phyloP scores from a whole-genome alignment of 1,140 invertebrate species.

The Pseudomyrmex sp. region DNA sequence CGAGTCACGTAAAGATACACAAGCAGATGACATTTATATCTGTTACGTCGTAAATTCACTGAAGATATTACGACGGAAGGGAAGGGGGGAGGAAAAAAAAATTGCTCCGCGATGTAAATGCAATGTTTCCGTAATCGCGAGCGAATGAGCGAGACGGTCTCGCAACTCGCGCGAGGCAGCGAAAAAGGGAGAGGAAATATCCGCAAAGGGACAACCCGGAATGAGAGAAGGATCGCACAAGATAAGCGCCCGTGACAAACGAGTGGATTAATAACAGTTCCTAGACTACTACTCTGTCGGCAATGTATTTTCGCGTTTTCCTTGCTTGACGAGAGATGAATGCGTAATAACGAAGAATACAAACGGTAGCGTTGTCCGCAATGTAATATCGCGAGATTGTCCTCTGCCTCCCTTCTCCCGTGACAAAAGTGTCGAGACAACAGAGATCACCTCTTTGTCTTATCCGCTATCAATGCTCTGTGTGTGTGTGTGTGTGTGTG shows the following conservation, averaged over 20 bases:
- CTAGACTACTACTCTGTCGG: constrained; percentile 60
- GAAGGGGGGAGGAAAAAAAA: neutral
- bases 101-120: constrained; percentile 45
- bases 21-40: neutral
- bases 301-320: constrained; percentile 68
- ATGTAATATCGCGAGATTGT: constrained; percentile 56
- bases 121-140: constrained; percentile 44
- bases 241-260: constrained; percentile 78
- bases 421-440: constrained; percentile 5
- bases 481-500: no score
- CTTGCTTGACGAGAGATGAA: constrained; percentile 59
- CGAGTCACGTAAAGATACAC: neutral
- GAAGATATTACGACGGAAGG: neutral
- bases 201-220: constrained; percentile 31
- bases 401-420: neutral
- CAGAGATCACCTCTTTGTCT: constrained; percentile 6
- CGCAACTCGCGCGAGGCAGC: neutral
- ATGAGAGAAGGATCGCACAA: constrained; percentile 65
- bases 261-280: constrained; percentile 77
- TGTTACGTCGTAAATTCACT: constrained; percentile 20
- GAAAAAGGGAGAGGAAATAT: constrained; percentile 42
- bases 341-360: constrained; percentile 58
- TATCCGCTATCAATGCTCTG: constrained; percentile 18
- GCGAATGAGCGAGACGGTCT: constrained; percentile 9
- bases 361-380: constrained; percentile 21